These are phyloP conservation scores for Bacillus rossius DNA, from an alignment of 1,140 invertebrate species.

Conservation along the genomic window DNA sequence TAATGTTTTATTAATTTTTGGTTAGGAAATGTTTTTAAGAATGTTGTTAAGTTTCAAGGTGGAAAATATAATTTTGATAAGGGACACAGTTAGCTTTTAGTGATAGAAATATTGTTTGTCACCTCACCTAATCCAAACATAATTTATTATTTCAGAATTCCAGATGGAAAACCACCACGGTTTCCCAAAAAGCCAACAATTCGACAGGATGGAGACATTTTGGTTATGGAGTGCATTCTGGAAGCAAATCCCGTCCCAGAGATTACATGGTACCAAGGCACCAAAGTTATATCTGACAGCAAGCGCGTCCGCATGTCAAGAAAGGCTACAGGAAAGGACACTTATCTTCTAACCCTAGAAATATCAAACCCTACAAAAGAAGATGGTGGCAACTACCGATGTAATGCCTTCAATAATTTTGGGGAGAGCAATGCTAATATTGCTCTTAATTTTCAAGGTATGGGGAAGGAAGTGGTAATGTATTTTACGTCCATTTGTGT, in stretches of 20 bases:
- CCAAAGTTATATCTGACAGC: constrained; percentile 73
- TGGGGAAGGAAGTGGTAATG: constrained; percentile 24
- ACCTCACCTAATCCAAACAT: too few species aligned
- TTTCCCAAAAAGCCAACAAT: constrained; percentile 98
- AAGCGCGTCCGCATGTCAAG: constrained; percentile 79
- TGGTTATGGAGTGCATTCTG: constrained; percentile 93
- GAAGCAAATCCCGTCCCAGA: constrained; percentile 93
- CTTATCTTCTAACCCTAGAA: constrained; percentile 84
- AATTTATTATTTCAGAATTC: constrained; percentile 60
- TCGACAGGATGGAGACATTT: constrained; percentile 86
- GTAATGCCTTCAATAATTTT: constrained; percentile 96
- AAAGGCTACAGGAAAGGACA: constrained; percentile 81
- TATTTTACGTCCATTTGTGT: not conserved
- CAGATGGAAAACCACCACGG: constrained; percentile 88
- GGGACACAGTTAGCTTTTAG: too few species aligned
- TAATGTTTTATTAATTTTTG: too few species aligned
- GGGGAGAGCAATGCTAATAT: constrained; percentile 99
- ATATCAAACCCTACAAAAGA: constrained; percentile 89
- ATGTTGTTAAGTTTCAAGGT: too few species aligned
- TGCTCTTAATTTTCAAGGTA: constrained; percentile 98
- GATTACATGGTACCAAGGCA: constrained; percentile 91
- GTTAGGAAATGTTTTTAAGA: too few species aligned
- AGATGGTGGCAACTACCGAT: constrained; percentile 97
- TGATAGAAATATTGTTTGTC: too few species aligned
- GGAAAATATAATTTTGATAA: too few species aligned